Evolutionary conservation across 2,888 invertebrate species (phyloP), one percentile per base, ranked within the genome.

Genomic region (Nasonovia ribisnigri): DNA sequence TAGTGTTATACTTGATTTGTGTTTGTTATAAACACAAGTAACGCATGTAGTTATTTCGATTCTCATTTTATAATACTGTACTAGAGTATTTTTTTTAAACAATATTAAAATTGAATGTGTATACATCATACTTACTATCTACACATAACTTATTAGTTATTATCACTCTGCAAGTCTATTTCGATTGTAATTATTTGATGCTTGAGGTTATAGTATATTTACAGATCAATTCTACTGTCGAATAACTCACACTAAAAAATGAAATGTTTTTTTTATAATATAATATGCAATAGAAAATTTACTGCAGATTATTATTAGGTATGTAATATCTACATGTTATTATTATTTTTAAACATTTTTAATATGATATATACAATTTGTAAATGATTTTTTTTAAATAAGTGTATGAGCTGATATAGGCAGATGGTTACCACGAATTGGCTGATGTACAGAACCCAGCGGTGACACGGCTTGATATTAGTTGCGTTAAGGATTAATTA

Each of bases 1-100:
- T 54, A 13, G 10, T 10, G 29, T 77, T 48, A n/a, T 46, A 57
- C 16, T 91, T 46, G 86, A 91, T 91, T n/a, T 86, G n/a, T 57
- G n/a, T 57, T 77, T 20, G 42, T 51, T 51, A 84, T 91, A 90
- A 90, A 42, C 84, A 51, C 42, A 10, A n/a, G 84, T 29, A 91
- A 91, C 42, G 90, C n/a, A n/a, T 84, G 42, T 91, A 6, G 84
- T 91, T 91, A 51, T 91, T 42, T 84, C 3, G 77, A 84, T 91
- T 84, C 24, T 48, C 36, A 13, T 36, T 90, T 90, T 48, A 36
- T 77, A 77, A 36, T 26, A 5, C 29, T 90, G 1, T 67, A 77
- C 6, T 36, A 36, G 36, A 42, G 8, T 77, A 36, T 42, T 20
- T 36, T 36, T 36, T 26, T 36, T 20, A 36, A 77, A 77, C 36